Evolutionary conservation across 2,888 invertebrate species (phyloP).

Genomic region (Drosophila hamatofila): DNA sequence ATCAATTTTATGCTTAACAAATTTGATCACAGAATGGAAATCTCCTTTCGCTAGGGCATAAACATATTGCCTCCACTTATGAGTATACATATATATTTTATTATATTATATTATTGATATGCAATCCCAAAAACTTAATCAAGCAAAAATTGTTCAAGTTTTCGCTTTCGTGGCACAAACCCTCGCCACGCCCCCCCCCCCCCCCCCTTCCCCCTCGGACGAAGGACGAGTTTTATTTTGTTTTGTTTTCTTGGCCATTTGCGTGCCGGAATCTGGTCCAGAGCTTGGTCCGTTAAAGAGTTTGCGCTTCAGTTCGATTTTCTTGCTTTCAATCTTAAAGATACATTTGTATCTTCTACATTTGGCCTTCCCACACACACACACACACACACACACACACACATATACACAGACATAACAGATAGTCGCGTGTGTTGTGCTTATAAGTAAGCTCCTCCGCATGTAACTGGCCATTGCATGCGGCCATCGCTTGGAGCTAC

Average conservation of each 20-base stretch:
- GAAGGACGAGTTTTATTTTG: constrained; percentile 19
- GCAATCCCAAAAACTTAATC: constrained; percentile 72
- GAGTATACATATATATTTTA: constrained; percentile 28
- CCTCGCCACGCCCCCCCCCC: not conserved
- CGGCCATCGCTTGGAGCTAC: constrained; percentile 1
- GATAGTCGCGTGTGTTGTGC: constrained; percentile 63
- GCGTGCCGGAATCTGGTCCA: constrained; percentile 26
- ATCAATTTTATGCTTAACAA: not conserved
- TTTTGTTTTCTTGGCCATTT: constrained; percentile 38
- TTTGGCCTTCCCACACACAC: not conserved
- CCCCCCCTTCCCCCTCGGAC: too few species aligned
- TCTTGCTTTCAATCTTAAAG: constrained; percentile 38
- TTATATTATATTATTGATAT: constrained; percentile 66
- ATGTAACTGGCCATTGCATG: constrained; percentile 36
- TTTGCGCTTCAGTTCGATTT: constrained; percentile 1
- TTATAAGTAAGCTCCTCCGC: constrained; percentile 52
- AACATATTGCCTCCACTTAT: constrained; percentile 2
- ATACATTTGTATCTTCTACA: constrained; percentile 21
- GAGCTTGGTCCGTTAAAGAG: constrained; percentile 26
- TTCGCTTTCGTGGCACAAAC: constrained; percentile 11
- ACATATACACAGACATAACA: constrained; percentile 28
- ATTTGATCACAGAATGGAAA: not conserved
- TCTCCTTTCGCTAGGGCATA: not conserved
- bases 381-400: constrained; percentile 14
- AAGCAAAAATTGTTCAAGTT: constrained; percentile 66